phyloP scores from a whole-genome alignment of 2,888 invertebrate genomes.

The Dysmachus trigonus region DNA sequence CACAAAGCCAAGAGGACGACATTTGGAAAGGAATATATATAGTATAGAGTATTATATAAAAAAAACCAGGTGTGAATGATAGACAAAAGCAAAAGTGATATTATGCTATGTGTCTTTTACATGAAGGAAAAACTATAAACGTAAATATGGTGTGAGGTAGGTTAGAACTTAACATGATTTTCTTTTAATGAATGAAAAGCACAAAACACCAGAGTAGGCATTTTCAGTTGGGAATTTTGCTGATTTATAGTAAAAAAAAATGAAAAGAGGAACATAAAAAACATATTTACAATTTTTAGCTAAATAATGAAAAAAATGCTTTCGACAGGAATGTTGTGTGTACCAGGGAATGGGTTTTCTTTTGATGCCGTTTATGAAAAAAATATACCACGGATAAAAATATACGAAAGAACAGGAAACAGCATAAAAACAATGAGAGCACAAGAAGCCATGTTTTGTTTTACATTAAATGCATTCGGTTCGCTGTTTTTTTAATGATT shows the following conservation, averaged over 20 bases:
- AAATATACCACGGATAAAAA: neutral
- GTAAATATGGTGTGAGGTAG: neutral
- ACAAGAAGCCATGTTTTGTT: slow-evolving; percentile 21
- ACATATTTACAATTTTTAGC: slow-evolving; percentile 28
- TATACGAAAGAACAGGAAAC: neutral
- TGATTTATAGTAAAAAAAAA: neutral
- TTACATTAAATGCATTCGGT: neutral
- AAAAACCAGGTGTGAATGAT: neutral
- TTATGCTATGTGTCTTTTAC: neutral
- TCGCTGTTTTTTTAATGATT: slow-evolving; percentile 8
- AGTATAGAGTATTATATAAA: neutral
- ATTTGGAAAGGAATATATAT: neutral
- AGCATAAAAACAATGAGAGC: slow-evolving; percentile 12
- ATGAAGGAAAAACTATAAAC: neutral
- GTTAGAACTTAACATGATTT: neutral
- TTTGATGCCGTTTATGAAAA: slow-evolving; percentile 14
- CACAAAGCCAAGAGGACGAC: slow-evolving; percentile 22
- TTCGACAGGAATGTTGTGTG: neutral
- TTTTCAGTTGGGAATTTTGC: neutral
- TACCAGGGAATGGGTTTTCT: neutral
- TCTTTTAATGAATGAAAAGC: neutral
- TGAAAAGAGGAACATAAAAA: neutral
- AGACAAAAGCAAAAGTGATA: slow-evolving; percentile 16
- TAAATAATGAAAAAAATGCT: slow-evolving; percentile 11
- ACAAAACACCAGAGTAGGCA: neutral